Conservation (phyloP, 35 echinoderm and acorn worm species). For the Apostichopus parvimensis region DNA sequence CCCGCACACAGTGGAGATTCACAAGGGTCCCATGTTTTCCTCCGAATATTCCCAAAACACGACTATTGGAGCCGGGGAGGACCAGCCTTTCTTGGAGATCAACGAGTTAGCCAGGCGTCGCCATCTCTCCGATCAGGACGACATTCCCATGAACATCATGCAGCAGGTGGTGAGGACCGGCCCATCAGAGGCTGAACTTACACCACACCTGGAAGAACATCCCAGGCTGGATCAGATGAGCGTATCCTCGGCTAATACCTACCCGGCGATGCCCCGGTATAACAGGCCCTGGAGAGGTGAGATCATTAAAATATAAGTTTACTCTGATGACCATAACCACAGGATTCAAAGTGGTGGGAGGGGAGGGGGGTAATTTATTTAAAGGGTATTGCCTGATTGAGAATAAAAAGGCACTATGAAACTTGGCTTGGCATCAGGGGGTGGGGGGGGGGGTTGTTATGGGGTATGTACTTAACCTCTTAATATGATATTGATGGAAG, state of each 20-base stretch:
- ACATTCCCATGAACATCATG: slow-evolving; percentile 39
- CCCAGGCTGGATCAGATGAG: slow-evolving; percentile 35
- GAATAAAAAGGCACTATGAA: too few species aligned
- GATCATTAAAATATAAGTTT: background rate
- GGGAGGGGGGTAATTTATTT: too few species aligned
- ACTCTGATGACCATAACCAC: too few species aligned
- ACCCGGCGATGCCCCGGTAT: slow-evolving; percentile 18
- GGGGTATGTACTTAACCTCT: too few species aligned
- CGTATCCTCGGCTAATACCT: slow-evolving; percentile 33
- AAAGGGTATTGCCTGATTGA: too few species aligned
- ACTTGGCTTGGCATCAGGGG: too few species aligned
- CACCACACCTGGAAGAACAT: slow-evolving; percentile 5
- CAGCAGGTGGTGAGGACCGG: background rate
- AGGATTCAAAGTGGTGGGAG: too few species aligned
- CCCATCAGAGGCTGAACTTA: background rate
- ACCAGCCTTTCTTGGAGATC: slow-evolving; percentile 46
- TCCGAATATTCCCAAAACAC: slow-evolving; percentile 9
- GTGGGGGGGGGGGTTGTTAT: too few species aligned
- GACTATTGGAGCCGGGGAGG: background rate
- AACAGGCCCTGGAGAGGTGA: slow-evolving; percentile 45
- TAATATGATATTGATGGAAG: too few species aligned
- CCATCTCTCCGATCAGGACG: slow-evolving; percentile 33
- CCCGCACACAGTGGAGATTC: slow-evolving; percentile 19
- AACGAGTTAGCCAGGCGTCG: background rate
- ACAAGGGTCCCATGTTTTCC: slow-evolving; percentile 15